Base-by-base conservation (phyloP, 2,888 invertebrate species). In the Koerneria pararmatus region DNA sequence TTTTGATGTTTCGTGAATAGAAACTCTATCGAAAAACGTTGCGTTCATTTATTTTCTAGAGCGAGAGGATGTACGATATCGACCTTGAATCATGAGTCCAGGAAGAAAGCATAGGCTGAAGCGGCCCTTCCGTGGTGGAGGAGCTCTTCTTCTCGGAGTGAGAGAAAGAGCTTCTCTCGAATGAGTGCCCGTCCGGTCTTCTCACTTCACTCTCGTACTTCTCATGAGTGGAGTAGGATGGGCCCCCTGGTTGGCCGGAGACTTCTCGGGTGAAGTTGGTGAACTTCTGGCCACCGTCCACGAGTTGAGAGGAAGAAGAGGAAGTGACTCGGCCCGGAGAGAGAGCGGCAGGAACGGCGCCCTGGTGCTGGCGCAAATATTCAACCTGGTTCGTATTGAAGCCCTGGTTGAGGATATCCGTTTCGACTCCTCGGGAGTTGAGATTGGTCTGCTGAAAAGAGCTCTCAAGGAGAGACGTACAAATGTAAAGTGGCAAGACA, bases 351-450 rank as follows among this genome's bases (percentile, higher is more conserved):
- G 34, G 61, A 34, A 34, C 32, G 34, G 49, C 61, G 6, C 51
- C 34, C 49, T 34, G 51, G 51, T 61, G 51, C 0, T 37, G 31
- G 6, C 34, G 4, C 61, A 51, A 51, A 32, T 48, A 6, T 1
- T 1, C 8, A 6, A 61, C 61, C 27, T 61, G 61, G 51, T 61
- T 61, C 49, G 32, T 34, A 24, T 61, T 61, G 51, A 49, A 61
- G 31, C 61, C 61, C n/a, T n/a, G 49, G 51, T 61, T 61, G 49
- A 51, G 49, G 3, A 61, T 49, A 22, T 61, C 61, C 22, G 61
- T 61, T n/a, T 61, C 61, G 8, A 61, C 51, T 32, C 61, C 61
- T 19, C 51, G 49, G 22, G 61, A 49, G 11, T 51, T 22, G 34
- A 51, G 61, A 41, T 41, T 11, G 46, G 46, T 15, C n/a, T n/a